Evolutionary conservation across 1,140 invertebrate species (phyloP).

Genomic region (Drosophila repleta): DNA sequence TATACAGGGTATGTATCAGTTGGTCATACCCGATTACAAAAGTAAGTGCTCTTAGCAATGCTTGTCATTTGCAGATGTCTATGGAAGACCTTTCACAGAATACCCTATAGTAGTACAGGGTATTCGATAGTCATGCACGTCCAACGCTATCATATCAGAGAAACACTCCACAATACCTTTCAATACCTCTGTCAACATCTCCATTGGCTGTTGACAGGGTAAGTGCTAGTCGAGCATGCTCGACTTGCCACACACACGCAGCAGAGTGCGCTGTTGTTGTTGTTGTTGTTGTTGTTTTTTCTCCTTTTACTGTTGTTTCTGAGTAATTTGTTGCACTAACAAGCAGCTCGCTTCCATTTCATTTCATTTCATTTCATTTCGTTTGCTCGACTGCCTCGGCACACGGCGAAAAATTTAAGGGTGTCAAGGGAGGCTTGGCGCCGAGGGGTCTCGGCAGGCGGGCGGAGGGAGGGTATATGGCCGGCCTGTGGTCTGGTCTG

Average conservation of each 20-base stretch:
- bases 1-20: background rate
- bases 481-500: conserved; percentile 8
- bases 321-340: conserved; percentile 75
- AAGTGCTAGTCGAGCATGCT: background rate
- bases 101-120: no score
- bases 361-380: conserved; percentile 58
- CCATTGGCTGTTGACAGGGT: background rate
- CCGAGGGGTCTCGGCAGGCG: background rate
- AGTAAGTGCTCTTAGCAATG: no score
- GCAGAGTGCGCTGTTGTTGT: background rate
- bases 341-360: conserved; percentile 66
- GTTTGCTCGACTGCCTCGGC: conserved; percentile 36
- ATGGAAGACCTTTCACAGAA: no score
- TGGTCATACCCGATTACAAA: background rate
- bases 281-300: conserved; percentile 10
- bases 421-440: background rate
- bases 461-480: background rate
- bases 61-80: no score
- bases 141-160: no score
- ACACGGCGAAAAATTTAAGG: conserved; percentile 15
- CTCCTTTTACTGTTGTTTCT: conserved; percentile 40
- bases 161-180: no score
- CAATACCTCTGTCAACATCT: background rate
- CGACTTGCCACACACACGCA: no score
- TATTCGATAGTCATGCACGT: no score